These are phyloP conservation scores for Pomacea canaliculata DNA, from an alignment of 2,888 invertebrate species.

Conservation along the genomic window DNA sequence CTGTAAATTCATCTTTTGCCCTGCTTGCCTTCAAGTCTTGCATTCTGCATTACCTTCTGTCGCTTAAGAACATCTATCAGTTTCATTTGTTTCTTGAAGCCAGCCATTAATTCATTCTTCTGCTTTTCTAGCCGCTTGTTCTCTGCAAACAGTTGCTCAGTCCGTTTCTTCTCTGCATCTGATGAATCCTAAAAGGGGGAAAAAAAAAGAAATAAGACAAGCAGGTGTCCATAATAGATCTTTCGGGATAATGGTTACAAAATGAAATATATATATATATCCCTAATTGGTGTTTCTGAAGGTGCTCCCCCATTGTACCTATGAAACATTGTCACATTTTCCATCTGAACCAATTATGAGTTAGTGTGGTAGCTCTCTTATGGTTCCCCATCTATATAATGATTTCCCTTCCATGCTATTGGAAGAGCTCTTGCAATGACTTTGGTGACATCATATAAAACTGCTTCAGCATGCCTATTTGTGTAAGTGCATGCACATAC, in stretches of 20 bases:
- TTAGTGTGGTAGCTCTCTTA: neutral
- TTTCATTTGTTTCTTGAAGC: conserved; percentile 71
- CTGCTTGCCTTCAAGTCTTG: too few relatives aligned
- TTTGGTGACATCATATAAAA: too few relatives aligned
- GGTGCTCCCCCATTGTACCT: neutral
- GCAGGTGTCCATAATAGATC: too few relatives aligned
- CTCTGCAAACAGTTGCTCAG: conserved; percentile 67
- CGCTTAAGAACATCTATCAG: conserved; percentile 70
- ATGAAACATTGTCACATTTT: neutral
- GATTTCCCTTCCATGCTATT: too few relatives aligned
- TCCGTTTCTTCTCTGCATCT: conserved; percentile 63
- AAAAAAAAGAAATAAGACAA: too few relatives aligned
- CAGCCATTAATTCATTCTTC: conserved; percentile 70
- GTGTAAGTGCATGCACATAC: neutral
- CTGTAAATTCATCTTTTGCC: too few relatives aligned
- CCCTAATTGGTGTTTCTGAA: too few relatives aligned
- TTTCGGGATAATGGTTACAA: too few relatives aligned
- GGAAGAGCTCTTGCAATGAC: too few relatives aligned
- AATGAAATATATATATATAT: too few relatives aligned
- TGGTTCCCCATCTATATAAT: too few relatives aligned
- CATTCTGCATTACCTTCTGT: conserved; percentile 64
- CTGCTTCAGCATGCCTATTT: too few relatives aligned
- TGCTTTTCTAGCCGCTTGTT: conserved; percentile 70
- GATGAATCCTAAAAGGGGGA: conserved; percentile 50
- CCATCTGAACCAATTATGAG: neutral